phyloP scores from a whole-genome alignment of 2,797 vertebrate species.

The Pseudomugil gertrudae region DNA sequence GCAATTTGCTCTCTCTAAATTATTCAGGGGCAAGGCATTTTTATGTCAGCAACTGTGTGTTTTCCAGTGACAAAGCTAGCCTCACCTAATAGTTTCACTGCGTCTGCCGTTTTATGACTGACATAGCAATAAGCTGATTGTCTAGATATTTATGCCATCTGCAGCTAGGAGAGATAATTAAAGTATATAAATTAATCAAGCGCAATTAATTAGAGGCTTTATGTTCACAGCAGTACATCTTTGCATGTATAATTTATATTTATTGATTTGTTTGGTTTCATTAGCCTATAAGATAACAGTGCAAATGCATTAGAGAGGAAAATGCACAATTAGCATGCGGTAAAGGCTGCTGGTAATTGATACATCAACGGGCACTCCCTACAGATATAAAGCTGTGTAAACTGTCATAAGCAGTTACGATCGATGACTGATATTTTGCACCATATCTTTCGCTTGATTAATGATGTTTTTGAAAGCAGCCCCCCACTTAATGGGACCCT shows the following conservation, averaged over 20 bases:
- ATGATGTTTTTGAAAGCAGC: slow-evolving; percentile 94
- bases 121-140: slow-evolving; percentile 99
- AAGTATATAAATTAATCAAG: slow-evolving; percentile 99
- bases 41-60: slow-evolving; percentile 83
- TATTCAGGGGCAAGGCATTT: slow-evolving; percentile 87
- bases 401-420: slow-evolving; percentile 99
- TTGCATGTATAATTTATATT: slow-evolving; percentile 99
- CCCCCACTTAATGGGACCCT: slow-evolving; percentile 92
- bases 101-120: slow-evolving; percentile 98
- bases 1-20: slow-evolving; percentile 92
- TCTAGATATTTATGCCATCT: slow-evolving; percentile 99
- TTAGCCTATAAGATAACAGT: slow-evolving; percentile 99
- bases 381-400: slow-evolving; percentile 99
- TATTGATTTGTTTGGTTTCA: slow-evolving; percentile 99
- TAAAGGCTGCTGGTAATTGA: slow-evolving; percentile 93
- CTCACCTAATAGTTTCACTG: slow-evolving; percentile 92
- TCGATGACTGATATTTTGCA: slow-evolving; percentile 96
- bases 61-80: slow-evolving; percentile 87
- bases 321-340: slow-evolving; percentile 99
- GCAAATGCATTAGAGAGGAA: slow-evolving; percentile 99
- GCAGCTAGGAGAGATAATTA: slow-evolving; percentile 99
- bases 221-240: slow-evolving; percentile 99
- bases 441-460: slow-evolving; percentile 93
- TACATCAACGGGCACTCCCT: slow-evolving; percentile 95
- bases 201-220: slow-evolving; percentile 99